These are phyloP conservation scores for Leucozona laternaria DNA, from an alignment of 2,888 invertebrate species.

Conservation along the genomic window DNA sequence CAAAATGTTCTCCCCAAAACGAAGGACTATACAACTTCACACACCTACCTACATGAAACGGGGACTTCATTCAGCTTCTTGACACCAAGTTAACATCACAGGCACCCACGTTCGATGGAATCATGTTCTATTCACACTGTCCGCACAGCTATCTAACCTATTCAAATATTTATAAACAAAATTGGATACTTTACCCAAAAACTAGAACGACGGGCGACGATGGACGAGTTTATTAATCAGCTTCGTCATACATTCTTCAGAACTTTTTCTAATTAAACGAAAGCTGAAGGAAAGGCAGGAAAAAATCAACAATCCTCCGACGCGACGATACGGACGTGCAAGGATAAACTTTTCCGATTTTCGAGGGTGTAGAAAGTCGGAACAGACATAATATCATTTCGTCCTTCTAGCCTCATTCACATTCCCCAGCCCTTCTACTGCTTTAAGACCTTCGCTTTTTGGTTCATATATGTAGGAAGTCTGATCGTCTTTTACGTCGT, in stretches of 20 bases:
- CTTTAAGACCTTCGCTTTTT: conserved; percentile 15
- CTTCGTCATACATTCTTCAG: conserved; percentile 67
- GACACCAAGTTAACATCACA: conserved; percentile 13
- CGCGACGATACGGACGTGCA: conserved; percentile 7
- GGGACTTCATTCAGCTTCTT: conserved; percentile 8
- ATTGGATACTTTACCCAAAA: conserved; percentile 60
- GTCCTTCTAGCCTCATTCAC: background rate
- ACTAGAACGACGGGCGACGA: conserved; percentile 2
- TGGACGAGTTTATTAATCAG: conserved; percentile 70
- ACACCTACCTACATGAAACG: background rate
- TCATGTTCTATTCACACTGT: conserved; percentile 13
- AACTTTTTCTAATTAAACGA: conserved; percentile 70
- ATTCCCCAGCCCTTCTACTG: background rate
- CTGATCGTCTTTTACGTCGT: conserved; percentile 35
- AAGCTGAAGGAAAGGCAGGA: conserved; percentile 31
- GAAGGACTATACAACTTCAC: background rate
- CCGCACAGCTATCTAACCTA: conserved; percentile 35
- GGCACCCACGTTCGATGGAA: conserved; percentile 11
- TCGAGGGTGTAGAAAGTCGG: background rate
- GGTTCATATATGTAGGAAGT: conserved; percentile 56
- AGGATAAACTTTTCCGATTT: conserved; percentile 64
- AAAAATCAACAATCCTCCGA: conserved; percentile 11
- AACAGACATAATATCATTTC: conserved; percentile 36
- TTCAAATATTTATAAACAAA: conserved; percentile 73
- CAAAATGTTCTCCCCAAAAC: conserved; percentile 6